These are phyloP conservation scores for Eulemur albifrons DNA, from an alignment of 2,797 vertebrate genomes.

Conservation along the genomic window DNA sequence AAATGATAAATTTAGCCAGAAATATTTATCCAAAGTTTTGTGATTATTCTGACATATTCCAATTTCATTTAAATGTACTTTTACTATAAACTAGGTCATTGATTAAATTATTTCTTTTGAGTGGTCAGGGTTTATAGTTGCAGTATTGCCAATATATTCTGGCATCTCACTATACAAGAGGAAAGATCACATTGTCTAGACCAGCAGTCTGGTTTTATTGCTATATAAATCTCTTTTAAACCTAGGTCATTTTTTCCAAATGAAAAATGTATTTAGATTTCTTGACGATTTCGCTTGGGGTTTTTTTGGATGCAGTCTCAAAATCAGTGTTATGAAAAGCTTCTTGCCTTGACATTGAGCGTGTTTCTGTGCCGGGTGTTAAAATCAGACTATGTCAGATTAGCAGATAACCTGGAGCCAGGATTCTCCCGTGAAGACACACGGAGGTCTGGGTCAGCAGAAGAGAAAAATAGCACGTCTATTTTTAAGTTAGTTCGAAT, in stretches of 20 bases:
- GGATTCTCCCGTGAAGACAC: constrained; percentile 82
- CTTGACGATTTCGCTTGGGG: not conserved
- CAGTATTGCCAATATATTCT: not conserved
- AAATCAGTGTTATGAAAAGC: constrained; percentile 28
- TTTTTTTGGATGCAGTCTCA: not conserved
- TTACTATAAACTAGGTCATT: not conserved
- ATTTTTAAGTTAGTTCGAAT: constrained; percentile 93
- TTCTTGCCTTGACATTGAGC: not conserved
- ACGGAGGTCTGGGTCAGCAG: constrained; percentile 89
- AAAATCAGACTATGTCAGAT: constrained; percentile 77
- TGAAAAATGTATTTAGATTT: not conserved
- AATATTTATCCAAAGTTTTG: not conserved
- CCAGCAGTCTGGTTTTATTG: not conserved
- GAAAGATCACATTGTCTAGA: not conserved
- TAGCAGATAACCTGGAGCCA: constrained; percentile 80
- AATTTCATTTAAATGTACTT: not conserved
- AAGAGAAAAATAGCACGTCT: constrained; percentile 90
- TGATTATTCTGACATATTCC: not conserved
- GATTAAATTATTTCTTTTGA: not conserved
- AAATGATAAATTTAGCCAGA: not conserved
- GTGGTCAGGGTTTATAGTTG: not conserved
- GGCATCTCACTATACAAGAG: not conserved
- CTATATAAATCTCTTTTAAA: constrained; percentile 3
- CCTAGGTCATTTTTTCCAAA: not conserved
- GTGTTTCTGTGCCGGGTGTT: constrained; percentile 33